Percentiles rank a stretch among this genome's conserved stretches.
Conservation (phyloP, 2,797 vertebrate species). For the Uromys caudimaculatus region DNA sequence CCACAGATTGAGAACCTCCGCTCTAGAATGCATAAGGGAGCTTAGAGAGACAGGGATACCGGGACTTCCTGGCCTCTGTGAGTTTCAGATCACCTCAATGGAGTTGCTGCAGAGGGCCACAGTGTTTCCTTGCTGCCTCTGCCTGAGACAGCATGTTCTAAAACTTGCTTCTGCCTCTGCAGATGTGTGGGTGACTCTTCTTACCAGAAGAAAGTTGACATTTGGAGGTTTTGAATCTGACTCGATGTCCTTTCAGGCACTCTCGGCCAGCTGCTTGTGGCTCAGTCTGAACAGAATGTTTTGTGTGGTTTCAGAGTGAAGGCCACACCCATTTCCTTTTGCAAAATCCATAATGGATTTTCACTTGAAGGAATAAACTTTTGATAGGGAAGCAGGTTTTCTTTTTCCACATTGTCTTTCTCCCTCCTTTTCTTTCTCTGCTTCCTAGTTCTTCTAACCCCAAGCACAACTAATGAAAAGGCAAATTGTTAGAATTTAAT, state of each 20-base stretch:
- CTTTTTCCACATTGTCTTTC: not conserved
- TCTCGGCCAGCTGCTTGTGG: conserved; percentile 30
- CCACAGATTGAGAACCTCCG: not conserved
- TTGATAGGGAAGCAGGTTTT: conserved; percentile 29
- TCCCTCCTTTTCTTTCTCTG: not conserved
- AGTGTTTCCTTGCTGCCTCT: rapidly evolving
- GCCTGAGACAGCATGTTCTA: not conserved
- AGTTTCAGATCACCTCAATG: not conserved
- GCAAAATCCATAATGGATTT: conserved; percentile 8
- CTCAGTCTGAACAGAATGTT: conserved; percentile 41
- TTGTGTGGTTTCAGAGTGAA: conserved; percentile 58
- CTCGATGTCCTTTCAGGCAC: not conserved
- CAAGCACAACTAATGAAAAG: conserved; percentile 17
- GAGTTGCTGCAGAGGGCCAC: not conserved
- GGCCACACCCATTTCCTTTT: conserved; percentile 4
- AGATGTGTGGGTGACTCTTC: not conserved
- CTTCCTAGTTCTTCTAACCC: conserved; percentile 10
- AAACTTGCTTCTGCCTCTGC: not conserved
- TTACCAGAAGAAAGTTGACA: not conserved
- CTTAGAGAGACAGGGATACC: not conserved
- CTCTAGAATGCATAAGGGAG: not conserved
- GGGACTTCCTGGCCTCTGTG: not conserved
- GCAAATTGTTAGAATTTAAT: not conserved
- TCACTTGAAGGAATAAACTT: not conserved
- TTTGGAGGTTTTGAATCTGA: conserved; percentile 5